Evolutionary conservation across 2,113 vertebrate genomes (phyloP).

Genomic region (Sander vitreus): DNA sequence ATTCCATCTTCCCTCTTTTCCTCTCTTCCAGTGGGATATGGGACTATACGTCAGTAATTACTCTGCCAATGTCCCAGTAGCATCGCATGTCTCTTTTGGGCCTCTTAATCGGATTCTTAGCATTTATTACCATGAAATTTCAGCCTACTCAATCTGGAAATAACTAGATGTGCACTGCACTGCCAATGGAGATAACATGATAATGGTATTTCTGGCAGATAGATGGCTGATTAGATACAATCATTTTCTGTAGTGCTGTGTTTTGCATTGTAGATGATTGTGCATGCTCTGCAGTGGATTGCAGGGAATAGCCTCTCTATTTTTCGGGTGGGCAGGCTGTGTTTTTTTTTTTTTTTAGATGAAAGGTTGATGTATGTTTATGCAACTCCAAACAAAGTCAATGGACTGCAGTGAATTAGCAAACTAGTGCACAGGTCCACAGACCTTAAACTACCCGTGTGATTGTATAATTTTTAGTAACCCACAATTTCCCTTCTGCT

Average conservation of each 20-base stretch:
- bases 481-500: constrained; percentile 19
- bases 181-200: constrained; percentile 44
- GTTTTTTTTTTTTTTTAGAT: constrained; percentile 64
- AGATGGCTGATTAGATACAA: constrained; percentile 67
- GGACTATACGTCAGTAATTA: constrained; percentile 73
- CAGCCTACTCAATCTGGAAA: constrained; percentile 51
- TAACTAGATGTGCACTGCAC: constrained; percentile 43
- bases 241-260: constrained; percentile 53
- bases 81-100: constrained; percentile 51
- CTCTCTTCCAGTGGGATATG: constrained; percentile 41
- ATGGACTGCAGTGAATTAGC: constrained; percentile 23
- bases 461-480: constrained; percentile 38
- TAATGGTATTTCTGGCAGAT: constrained; percentile 71
- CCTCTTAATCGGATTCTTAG: constrained; percentile 72
- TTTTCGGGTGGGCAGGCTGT: constrained; percentile 26
- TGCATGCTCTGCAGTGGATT: constrained; percentile 50
- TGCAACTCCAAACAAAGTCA: constrained; percentile 55
- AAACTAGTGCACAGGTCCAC: constrained; percentile 1
- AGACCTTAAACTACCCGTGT: constrained; percentile 13
- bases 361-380: constrained; percentile 48
- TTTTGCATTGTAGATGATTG: constrained; percentile 55
- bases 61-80: constrained; percentile 60
- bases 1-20: constrained; percentile 17
- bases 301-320: constrained; percentile 10
- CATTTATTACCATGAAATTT: constrained; percentile 75